These are phyloP conservation scores for Drosophila miranda DNA, from an alignment of 1,140 invertebrate genomes.

Conservation along the genomic window DNA sequence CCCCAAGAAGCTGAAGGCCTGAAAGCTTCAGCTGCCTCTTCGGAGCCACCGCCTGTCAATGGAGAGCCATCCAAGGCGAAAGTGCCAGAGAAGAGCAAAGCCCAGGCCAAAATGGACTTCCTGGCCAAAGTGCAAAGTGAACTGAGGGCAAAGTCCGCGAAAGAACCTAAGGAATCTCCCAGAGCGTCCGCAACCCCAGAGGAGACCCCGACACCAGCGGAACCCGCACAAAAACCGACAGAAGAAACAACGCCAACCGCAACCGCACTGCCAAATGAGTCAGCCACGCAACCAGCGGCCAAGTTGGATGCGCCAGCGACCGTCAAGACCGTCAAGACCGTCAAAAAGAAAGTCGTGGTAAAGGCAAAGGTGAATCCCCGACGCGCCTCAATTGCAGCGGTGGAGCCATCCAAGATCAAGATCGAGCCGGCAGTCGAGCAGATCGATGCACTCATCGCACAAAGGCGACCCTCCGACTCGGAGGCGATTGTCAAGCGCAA, in stretches of 20 bases:
- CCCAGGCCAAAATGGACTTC: conserved; percentile 58
- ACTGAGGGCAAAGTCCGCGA: conserved; percentile 47
- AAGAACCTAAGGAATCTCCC: background rate
- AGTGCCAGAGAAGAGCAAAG: conserved; percentile 34
- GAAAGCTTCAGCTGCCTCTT: background rate
- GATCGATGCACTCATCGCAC: conserved; percentile 55
- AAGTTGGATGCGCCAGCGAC: background rate
- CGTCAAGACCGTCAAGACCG: conserved; percentile 10
- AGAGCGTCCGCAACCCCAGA: background rate
- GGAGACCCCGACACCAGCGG: background rate
- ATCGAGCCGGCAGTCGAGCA: conserved; percentile 45
- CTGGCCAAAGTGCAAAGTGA: conserved; percentile 65
- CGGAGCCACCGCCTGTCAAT: conserved; percentile 5
- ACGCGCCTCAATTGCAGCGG: conserved; percentile 73
- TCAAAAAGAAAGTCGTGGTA: conserved; percentile 57
- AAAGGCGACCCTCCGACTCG: conserved; percentile 76
- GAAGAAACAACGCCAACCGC: conserved; percentile 1
- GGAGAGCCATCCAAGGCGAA: conserved; percentile 15
- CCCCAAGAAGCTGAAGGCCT: background rate
- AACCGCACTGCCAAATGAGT: conserved; percentile 38
- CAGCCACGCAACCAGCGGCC: conserved; percentile 18
- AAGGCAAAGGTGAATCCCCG: conserved; percentile 49
- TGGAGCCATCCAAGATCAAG: conserved; percentile 75
- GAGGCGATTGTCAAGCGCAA: conserved; percentile 74
- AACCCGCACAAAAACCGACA: background rate